Percentiles rank a stretch among this genome's conserved stretches.
Conservation (phyloP, 2,888 invertebrate species). For the Fabriciana adippe region DNA sequence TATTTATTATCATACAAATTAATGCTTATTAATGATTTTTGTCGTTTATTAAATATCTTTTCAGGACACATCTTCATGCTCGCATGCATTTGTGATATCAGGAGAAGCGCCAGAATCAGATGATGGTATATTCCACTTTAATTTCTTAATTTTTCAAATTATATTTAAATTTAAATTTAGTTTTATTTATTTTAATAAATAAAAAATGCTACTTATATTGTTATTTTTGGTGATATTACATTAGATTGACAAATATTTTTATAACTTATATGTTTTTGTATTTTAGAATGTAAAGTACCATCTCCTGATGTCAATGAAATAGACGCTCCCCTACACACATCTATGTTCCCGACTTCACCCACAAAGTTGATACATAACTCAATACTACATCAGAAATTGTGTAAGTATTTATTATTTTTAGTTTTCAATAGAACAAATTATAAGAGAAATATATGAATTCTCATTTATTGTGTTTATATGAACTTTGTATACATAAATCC, state of each 20-base stretch:
- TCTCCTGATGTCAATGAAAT: constrained; percentile 41
- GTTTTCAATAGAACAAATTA: no score
- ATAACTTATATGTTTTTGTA: constrained; percentile 10
- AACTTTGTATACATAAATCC: no score
- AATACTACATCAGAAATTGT: constrained; percentile 67
- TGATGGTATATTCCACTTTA: constrained; percentile 54
- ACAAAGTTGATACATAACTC: constrained; percentile 58
- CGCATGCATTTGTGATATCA: constrained; percentile 60
- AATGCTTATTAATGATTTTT: no score
- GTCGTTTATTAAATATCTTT: constrained; percentile 2
- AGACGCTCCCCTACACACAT: constrained; percentile 53
- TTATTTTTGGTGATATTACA: no score
- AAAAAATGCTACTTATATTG: neutral
- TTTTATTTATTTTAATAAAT: no score
- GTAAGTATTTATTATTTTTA: constrained; percentile 48
- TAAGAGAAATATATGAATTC: neutral
- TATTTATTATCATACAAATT: no score
- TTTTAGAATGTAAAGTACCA: constrained; percentile 58
- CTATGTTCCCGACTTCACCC: constrained; percentile 45
- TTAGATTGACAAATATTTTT: no score
- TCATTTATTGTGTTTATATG: neutral
- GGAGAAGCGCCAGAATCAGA: constrained; percentile 75
- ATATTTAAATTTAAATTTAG: no score
- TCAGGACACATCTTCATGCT: constrained; percentile 49
- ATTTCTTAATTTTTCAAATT: neutral